Base-by-base conservation (phyloP, 2,797 vertebrate genomes). In the Acrocephalus scirpaceus region DNA sequence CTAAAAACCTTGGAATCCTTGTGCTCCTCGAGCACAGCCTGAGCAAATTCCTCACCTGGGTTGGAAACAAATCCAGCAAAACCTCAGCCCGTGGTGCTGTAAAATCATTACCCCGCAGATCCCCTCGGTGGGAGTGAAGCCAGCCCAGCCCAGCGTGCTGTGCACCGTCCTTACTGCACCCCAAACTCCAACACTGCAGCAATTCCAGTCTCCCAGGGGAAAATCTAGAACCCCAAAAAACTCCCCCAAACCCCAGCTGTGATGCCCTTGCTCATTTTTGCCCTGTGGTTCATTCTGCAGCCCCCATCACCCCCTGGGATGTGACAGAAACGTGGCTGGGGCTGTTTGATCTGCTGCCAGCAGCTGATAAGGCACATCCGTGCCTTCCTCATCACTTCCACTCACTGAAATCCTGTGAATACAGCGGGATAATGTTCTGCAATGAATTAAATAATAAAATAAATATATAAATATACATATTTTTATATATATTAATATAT, bases 21-120 rank as follows among this genome's bases (percentile, higher is more conserved):
- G 36, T 26, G 5, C 50, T 58, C 62, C 71, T 84, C 66, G 34
- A 38, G 57, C 53, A 30, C 2, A 4, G 30, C 38, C 5, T 23
- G 36, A 84, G 66, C n/a, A 73, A 94, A 90, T 90, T 93, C 87
- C 73, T 93, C 85, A 53, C 73, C 38, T 65, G 61, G 62, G 79
- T 11, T 93, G 86, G 70, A 88, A 95, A 69, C 42, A 32, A 15
- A 0, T 27, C 88, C 64, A 22, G 26, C 29, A 40, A 90, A 79
- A 30, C 9, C 32, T 36, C 67, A 48, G 74, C 16, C 58, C 6
- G 2, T 29, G 74, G 14, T 16, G 16, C 64, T 79, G 67, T 12
- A 64, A 87, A 87, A 10, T 22, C 74, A 18, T 44, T 17, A 44
- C 16, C 42, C 42, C 42, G 18, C 42, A 44, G 38, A 38, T 38